Evolutionary conservation across 2,113 vertebrate species (phyloP).

Genomic region (Psittacus erithacus): DNA sequence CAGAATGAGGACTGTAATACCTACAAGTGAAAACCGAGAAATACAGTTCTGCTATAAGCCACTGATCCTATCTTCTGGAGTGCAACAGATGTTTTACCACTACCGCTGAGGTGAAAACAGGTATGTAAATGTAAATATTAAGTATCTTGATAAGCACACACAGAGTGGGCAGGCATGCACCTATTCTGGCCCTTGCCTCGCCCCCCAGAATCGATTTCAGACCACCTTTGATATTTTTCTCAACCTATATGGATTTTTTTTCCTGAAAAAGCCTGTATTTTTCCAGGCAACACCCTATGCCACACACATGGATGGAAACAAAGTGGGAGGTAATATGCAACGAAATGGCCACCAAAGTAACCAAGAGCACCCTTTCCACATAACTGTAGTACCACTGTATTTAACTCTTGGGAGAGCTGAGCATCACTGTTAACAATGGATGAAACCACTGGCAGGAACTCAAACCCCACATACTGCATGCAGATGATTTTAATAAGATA

Average conservation of each 20-base stretch:
- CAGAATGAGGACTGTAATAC: not conserved
- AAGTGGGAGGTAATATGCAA: constrained; percentile 77
- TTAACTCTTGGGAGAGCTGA: constrained; percentile 68
- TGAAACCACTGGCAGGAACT: constrained; percentile 74
- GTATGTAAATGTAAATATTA: not conserved
- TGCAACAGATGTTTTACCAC: not conserved
- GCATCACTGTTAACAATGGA: constrained; percentile 75
- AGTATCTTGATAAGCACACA: not conserved
- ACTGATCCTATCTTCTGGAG: not conserved
- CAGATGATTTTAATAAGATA: constrained; percentile 61
- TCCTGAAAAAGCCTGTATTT: constrained; percentile 69
- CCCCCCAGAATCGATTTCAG: constrained; percentile 26
- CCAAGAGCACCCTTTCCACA: constrained; percentile 65
- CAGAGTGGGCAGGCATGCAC: not conserved
- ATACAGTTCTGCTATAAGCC: not conserved
- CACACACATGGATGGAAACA: constrained; percentile 79
- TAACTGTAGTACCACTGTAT: constrained; percentile 59
- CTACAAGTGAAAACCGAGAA: not conserved
- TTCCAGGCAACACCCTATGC: constrained; percentile 76
- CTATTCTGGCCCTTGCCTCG: constrained; percentile 5
- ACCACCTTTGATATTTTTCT: constrained; percentile 60
- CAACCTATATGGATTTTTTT: constrained; percentile 52
- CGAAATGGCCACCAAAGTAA: constrained; percentile 62
- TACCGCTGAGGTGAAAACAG: not conserved
- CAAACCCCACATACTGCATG: constrained; percentile 66